These are phyloP conservation scores for Pangasianodon hypophthalmus DNA, from an alignment of 2,113 vertebrate species.

Conservation along the genomic window DNA sequence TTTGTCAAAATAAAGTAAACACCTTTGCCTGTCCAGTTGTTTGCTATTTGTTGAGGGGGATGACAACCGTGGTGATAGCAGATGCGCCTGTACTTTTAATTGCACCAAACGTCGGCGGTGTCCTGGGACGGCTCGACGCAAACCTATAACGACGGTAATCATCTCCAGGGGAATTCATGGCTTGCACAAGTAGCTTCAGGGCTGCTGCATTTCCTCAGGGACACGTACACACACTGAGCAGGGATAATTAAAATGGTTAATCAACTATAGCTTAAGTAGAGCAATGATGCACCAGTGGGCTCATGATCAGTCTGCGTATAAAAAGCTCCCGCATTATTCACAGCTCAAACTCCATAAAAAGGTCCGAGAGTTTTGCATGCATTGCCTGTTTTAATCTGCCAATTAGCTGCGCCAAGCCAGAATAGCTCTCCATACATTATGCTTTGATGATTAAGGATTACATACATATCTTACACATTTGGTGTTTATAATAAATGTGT, in stretches of 20 bases:
- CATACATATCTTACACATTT: not conserved
- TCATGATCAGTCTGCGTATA: slow-evolving; percentile 37
- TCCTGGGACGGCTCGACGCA: slow-evolving; percentile 15
- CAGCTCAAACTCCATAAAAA: slow-evolving; percentile 36
- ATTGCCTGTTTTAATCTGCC: slow-evolving; percentile 22
- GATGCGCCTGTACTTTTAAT: slow-evolving; percentile 19
- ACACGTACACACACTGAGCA: slow-evolving; percentile 6
- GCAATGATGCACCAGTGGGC: slow-evolving; percentile 34
- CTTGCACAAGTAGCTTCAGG: slow-evolving; percentile 4
- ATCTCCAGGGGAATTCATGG: slow-evolving; percentile 18
- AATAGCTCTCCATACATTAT: not conserved
- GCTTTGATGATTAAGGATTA: not conserved
- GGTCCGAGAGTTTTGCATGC: slow-evolving; percentile 15
- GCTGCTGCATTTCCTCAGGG: slow-evolving; percentile 5
- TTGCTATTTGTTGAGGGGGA: slow-evolving; percentile 1
- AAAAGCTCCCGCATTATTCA: slow-evolving; percentile 32
- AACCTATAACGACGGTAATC: slow-evolving; percentile 33
- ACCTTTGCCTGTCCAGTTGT: not conserved
- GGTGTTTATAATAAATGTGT: not conserved
- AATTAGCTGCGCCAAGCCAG: slow-evolving; percentile 38
- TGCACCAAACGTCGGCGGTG: not conserved
- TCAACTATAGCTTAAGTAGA: slow-evolving; percentile 44
- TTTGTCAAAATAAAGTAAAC: slow-evolving; percentile 1
- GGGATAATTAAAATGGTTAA: slow-evolving; percentile 50
- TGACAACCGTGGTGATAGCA: slow-evolving; percentile 26